phyloP scores from a whole-genome alignment of 2,888 invertebrate genomes.

The Chymomyza amoena region DNA sequence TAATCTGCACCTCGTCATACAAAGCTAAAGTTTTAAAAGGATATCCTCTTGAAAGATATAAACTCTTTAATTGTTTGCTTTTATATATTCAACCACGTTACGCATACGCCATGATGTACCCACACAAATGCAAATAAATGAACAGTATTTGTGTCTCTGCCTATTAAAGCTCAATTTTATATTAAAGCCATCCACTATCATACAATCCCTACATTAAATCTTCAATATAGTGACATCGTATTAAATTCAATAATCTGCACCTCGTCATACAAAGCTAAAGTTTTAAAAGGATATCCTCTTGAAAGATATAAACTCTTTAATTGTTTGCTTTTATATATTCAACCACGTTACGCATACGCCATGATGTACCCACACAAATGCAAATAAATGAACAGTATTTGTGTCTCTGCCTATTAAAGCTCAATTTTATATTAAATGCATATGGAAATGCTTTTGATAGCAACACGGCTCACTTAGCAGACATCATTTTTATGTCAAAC shows the following conservation, averaged over 20 bases:
- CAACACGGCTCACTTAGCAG: constrained; percentile 17
- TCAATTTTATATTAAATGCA: constrained; percentile 26
- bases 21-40: too few species aligned
- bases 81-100: background rate
- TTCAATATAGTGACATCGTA: too few species aligned
- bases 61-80: background rate
- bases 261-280: too few species aligned
- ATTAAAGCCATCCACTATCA: too few species aligned
- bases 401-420: constrained; percentile 37
- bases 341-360: background rate
- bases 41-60: background rate
- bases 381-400: background rate
- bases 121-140: background rate
- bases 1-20: too few species aligned
- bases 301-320: background rate
- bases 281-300: background rate
- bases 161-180: constrained; percentile 44
- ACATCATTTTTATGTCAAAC: constrained; percentile 41
- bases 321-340: background rate
- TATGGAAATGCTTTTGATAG: constrained; percentile 7
- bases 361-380: background rate
- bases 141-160: constrained; percentile 8
- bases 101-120: background rate
- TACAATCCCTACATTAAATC: too few species aligned
- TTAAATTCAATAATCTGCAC: too few species aligned